Conservation (phyloP, 2,888 invertebrate genomes). For the Anthophora plumipes region DNA sequence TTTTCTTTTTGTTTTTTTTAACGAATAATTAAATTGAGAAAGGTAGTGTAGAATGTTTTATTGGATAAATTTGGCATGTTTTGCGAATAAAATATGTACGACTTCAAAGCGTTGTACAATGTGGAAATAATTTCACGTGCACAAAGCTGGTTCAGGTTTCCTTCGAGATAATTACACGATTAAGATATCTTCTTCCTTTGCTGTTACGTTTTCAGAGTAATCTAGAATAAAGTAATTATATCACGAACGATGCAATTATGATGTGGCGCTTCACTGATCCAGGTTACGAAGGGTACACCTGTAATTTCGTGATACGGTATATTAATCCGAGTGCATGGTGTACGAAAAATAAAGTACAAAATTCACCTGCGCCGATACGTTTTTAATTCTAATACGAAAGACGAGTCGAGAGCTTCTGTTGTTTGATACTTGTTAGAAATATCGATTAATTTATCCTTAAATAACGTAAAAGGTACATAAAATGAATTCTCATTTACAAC, state of each 20-base stretch:
- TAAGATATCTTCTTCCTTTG: constrained; percentile 28
- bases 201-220: constrained; percentile 12
- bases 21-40: background rate
- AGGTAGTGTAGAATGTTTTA: background rate
- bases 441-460: too few relatives aligned
- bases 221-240: constrained; percentile 51
- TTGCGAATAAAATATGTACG: too few relatives aligned
- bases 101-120: background rate
- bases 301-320: constrained; percentile 25
- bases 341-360: background rate
- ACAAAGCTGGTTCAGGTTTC: background rate
- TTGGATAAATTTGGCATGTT: background rate
- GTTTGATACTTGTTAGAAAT: too few relatives aligned
- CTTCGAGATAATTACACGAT: constrained; percentile 29
- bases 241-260: constrained; percentile 37
- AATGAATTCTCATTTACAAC: background rate
- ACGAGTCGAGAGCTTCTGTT: background rate
- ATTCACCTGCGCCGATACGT: background rate
- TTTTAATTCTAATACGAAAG: background rate
- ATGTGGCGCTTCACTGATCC: constrained; percentile 10
- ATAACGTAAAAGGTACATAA: background rate
- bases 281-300: constrained; percentile 11
- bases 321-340: constrained; percentile 5
- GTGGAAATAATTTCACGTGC: constrained; percentile 2
- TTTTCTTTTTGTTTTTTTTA: background rate